A percentile compares a stretch with the other conserved stretches of the same genome.
These are phyloP conservation scores for Enteromius viviparus DNA, from an alignment of 2,797 vertebrate species.

Conservation along the genomic window DNA sequence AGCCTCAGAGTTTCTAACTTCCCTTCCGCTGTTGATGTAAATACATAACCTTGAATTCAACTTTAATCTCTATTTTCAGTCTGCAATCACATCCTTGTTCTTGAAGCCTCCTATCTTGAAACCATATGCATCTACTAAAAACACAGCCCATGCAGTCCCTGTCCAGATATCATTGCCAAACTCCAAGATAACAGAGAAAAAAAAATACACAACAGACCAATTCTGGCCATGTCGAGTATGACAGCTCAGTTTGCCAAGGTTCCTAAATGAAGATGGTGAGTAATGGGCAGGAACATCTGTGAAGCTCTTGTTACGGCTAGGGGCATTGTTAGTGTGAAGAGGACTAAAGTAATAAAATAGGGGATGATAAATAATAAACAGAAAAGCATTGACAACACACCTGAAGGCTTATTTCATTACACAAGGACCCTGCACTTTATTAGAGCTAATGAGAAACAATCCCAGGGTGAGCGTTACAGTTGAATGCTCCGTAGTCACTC, in stretches of 20 bases:
- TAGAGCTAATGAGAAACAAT: constrained; percentile 50
- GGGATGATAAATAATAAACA: constrained; percentile 56
- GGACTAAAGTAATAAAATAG: constrained; percentile 54
- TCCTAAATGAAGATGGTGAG: constrained; percentile 46
- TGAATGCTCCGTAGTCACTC: constrained; percentile 11
- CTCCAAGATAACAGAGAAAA: constrained; percentile 18
- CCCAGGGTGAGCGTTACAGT: constrained; percentile 39
- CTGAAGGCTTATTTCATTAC: constrained; percentile 51
- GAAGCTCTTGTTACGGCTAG: constrained; percentile 47
- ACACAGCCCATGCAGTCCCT: background rate
- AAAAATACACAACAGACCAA: constrained; percentile 26
- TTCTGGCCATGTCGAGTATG: background rate
- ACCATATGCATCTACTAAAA: constrained; percentile 16
- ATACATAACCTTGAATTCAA: background rate
- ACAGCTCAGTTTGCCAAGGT: constrained; percentile 22
- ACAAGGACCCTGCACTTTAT: constrained; percentile 48
- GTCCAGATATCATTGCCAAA: background rate
- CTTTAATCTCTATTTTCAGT: constrained; percentile 19
- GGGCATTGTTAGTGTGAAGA: constrained; percentile 52
- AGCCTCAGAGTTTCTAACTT: background rate
- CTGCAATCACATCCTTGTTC: background rate
- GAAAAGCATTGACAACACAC: constrained; percentile 52
- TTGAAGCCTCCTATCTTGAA: background rate
- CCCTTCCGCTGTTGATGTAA: background rate
- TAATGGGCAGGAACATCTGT: constrained; percentile 50